Evolutionary conservation across 2,797 vertebrate genomes (phyloP).

Genomic region (Etheostoma nigrum): DNA sequence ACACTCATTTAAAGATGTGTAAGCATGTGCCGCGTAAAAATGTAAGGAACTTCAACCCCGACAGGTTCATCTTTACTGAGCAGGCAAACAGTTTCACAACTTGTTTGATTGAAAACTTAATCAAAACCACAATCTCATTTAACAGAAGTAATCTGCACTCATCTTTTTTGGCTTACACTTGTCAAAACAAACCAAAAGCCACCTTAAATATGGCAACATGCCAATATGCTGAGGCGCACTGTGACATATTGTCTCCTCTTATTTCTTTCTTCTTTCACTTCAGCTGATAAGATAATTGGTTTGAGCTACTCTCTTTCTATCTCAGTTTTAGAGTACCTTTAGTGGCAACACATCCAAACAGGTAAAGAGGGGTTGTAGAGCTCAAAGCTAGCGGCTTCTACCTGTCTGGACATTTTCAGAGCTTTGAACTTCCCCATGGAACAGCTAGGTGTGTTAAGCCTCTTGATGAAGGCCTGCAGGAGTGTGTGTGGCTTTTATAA

Average conservation of each 20-base stretch:
- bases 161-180: slow-evolving; percentile 57
- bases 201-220: slow-evolving; percentile 61
- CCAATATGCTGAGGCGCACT: slow-evolving; percentile 28
- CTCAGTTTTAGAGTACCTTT: slow-evolving; percentile 32
- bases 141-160: slow-evolving; percentile 58
- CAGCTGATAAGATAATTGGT: slow-evolving; percentile 48
- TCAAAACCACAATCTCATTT: slow-evolving; percentile 56
- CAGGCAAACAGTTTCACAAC: not conserved
- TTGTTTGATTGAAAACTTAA: slow-evolving; percentile 42
- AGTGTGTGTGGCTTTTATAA: slow-evolving; percentile 9
- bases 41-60: not conserved
- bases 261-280: slow-evolving; percentile 44
- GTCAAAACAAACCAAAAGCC: slow-evolving; percentile 61
- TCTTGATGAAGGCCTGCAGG: slow-evolving; percentile 24
- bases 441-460: slow-evolving; percentile 11
- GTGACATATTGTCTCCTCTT: slow-evolving; percentile 55
- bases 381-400: slow-evolving; percentile 29
- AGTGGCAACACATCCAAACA: slow-evolving; percentile 47
- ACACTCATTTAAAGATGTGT: slow-evolving; percentile 1
- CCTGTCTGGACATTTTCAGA: slow-evolving; percentile 31
- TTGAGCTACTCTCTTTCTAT: slow-evolving; percentile 56
- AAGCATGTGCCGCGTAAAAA: not conserved
- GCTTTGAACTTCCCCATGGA: slow-evolving; percentile 36
- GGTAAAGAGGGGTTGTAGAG: slow-evolving; percentile 1
- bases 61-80: not conserved